These are phyloP conservation scores for Cheumatopsyche charites DNA, from an alignment of 1,140 invertebrate species.

Conservation along the genomic window DNA sequence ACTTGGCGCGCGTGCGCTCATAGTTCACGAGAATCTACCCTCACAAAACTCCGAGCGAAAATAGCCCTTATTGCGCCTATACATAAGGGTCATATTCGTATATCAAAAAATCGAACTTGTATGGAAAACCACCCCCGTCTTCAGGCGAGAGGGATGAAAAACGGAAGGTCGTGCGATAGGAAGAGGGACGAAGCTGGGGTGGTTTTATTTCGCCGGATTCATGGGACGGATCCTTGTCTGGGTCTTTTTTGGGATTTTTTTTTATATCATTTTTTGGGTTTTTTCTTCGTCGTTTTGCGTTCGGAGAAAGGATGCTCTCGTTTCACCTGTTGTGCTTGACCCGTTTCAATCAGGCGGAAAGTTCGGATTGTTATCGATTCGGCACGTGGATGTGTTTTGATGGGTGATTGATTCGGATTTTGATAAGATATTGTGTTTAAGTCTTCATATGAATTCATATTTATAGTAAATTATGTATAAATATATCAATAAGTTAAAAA, in stretches of 20 bases:
- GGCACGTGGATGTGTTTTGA: not conserved
- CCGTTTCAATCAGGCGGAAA: conserved; percentile 49
- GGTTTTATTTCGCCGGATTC: conserved; percentile 45
- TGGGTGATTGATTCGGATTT: too few relatives aligned
- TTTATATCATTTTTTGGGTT: conserved; percentile 34
- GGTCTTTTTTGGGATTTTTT: conserved; percentile 35
- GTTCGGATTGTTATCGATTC: conserved; percentile 39
- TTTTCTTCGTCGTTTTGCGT: not conserved
- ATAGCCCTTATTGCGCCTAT: not conserved
- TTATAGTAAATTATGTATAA: too few relatives aligned
- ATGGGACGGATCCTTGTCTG: conserved; percentile 46
- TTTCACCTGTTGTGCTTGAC: conserved; percentile 49
- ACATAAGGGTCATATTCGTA: not conserved
- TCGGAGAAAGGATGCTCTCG: not conserved
- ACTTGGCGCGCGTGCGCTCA: conserved; percentile 36
- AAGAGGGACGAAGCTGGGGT: conserved; percentile 34
- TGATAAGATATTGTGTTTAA: too few relatives aligned
- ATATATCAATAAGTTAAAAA: too few relatives aligned
- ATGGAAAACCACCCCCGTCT: not conserved
- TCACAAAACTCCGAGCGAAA: conserved; percentile 5
- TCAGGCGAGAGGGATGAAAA: conserved; percentile 43
- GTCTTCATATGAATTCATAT: too few relatives aligned
- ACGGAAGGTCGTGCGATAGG: conserved; percentile 34
- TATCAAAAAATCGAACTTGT: conserved; percentile 10
- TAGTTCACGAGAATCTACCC: not conserved